Percentiles rank a stretch among this genome's conserved stretches.
These are phyloP conservation scores for Nasalis larvatus DNA, from an alignment of 2,113 vertebrate genomes.

Conservation along the genomic window DNA sequence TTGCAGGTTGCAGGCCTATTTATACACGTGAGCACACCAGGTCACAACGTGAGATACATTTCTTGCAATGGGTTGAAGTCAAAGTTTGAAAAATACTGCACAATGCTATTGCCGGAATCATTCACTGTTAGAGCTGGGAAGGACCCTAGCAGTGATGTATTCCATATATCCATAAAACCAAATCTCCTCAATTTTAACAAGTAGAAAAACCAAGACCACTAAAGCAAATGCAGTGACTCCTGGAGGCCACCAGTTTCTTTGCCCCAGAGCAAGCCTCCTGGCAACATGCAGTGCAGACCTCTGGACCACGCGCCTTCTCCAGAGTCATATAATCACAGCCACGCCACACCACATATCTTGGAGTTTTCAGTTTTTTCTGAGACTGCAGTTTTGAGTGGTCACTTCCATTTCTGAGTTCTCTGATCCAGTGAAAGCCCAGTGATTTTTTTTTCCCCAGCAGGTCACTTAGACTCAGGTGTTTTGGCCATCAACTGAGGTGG, in stretches of 20 bases:
- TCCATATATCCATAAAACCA: neutral
- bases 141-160: too few species aligned
- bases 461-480: neutral
- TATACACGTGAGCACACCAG: neutral
- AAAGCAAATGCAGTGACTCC: neutral
- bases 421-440: neutral
- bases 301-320: neutral
- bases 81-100: neutral
- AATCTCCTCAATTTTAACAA: neutral
- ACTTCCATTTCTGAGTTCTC: neutral
- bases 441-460: neutral
- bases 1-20: neutral
- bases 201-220: neutral
- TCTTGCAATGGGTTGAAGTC: neutral
- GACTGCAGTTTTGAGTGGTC: neutral
- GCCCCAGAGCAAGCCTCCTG: neutral
- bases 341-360: neutral
- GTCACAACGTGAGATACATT: neutral
- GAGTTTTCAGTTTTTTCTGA: neutral
- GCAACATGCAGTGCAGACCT: neutral
- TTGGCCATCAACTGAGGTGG: conserved; percentile 12
- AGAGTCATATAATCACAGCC: neutral
- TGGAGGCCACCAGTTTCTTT: neutral
- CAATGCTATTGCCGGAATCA: neutral
- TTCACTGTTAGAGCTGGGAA: neutral